Evolutionary conservation across 2,113 vertebrate species (phyloP), one percentile per base, ranked within the genome.

Genomic region (Cromileptes altivelis): DNA sequence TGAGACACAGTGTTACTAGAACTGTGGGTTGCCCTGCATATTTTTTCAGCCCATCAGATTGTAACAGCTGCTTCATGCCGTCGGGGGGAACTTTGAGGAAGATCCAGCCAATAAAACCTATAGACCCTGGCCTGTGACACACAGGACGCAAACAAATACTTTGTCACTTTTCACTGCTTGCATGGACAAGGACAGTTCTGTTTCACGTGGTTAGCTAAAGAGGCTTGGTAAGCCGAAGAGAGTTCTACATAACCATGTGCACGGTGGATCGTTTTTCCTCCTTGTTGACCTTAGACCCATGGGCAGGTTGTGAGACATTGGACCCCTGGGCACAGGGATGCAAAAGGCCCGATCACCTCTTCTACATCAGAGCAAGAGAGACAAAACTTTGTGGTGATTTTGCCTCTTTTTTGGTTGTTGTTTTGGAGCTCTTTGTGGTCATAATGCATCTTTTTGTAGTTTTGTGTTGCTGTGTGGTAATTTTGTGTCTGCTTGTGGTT

Each of bases 1-100:
- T 75, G 86, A 79, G 87, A 87, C 86, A 73, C 85, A 67, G 85
- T 75, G 79, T 93, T 88, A 89, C 87, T 81, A 27, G 85, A 86
- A 87, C 77, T 76, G 72, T 56, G 62, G 77, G 78, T 67, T 76
- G 74, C 80, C 81, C 78, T 61, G 63, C 19, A 40, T 56, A 64
- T 57, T 76, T 58, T 57, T 45, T n/a, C 27, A 7, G 40, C 52
- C 60, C 71, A 49, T 74, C 75, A 56, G 70, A 27, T 52, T 56
- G 71, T 47, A 91, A 70, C 87, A 91, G 83, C 86, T 90, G 84
- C 65, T 85, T 86, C 13, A 27, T n/a, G 80, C 53, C 75, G 50
- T 9, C 9, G 52, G 60, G 33, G 78, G 90, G 72, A 64, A 78
- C 37, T 70, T 78, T 73, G 42, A 70, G 73, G 21, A 63, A 61